Percentiles rank a stretch among this genome's conserved stretches.
Evolutionary conservation across 30 jellyfish, hydroid and myxozoan species (phyloP).

Genomic region (Mastigias papua): DNA sequence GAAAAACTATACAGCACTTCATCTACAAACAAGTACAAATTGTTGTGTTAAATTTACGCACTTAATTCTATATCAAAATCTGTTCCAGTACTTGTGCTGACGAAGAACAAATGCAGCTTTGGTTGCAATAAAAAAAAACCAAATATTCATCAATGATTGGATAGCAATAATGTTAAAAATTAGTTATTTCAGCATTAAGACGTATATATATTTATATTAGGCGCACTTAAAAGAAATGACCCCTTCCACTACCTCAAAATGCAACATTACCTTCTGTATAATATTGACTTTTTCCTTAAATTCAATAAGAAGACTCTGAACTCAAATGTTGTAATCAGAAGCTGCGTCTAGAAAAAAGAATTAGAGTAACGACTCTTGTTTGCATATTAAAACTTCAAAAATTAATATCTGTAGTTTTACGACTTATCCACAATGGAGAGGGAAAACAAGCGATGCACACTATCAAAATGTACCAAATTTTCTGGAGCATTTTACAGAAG

Average conservation of each 20-base stretch:
- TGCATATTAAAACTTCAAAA: not conserved
- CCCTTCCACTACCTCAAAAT: not conserved
- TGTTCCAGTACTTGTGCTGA: not conserved
- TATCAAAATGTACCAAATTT: not conserved
- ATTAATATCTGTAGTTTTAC: not conserved
- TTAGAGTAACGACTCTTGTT: not conserved
- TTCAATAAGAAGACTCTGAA: constrained; percentile 26
- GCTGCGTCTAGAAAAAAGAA: constrained; percentile 67
- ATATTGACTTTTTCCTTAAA: constrained; percentile 52
- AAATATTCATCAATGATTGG: not conserved
- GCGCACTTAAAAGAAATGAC: not conserved
- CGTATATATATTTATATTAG: not conserved
- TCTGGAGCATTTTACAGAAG: not conserved
- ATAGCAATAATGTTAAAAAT: not conserved
- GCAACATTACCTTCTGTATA: constrained; percentile 48
- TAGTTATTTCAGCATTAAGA: not conserved
- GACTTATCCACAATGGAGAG: not conserved
- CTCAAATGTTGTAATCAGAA: constrained; percentile 89
- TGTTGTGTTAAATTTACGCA: too few relatives aligned
- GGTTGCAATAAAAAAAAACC: not conserved
- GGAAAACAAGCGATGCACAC: not conserved
- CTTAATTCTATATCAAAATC: too few relatives aligned
- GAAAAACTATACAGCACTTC: too few relatives aligned
- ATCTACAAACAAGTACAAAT: too few relatives aligned
- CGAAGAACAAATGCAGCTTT: not conserved